Base-by-base conservation (phyloP, 2,797 vertebrate species). In the Falco naumanni region DNA sequence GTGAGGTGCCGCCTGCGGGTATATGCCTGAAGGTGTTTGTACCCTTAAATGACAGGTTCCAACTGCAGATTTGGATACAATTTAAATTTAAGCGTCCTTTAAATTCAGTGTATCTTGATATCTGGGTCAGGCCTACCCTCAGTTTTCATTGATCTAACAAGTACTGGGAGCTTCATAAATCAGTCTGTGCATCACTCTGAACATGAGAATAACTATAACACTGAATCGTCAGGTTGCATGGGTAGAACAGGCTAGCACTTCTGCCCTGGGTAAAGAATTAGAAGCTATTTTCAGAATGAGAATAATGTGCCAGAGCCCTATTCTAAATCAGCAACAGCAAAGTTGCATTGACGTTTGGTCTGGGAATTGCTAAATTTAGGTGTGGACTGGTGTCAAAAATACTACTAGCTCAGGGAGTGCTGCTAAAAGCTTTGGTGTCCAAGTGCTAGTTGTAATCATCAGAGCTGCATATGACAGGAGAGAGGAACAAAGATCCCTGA, bases 311-410 rank as follows among this genome's bases (percentile, higher is more conserved):
- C 93, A 92, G 88, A 69, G 60, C 85, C 54, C 69, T 85, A 66
- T 92, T 93, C 71, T 92, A 93, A 95, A 93, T 93, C 91, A 91
- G 87, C 81, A 85, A 45, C 50, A 87, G 43, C 57, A 74, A 95
- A 90, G 71, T 34, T 97, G 83, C n/a, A 33, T 75, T 86, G 70
- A 69, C 34, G 15, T 82, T 91, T 80, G 83, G 54, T 82, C 80
- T 96, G 81, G 95, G 78, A 97, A 95, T 97, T 95, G 72, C 91
- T 96, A 93, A 94, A 91, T 91, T 92, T 96, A 96, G 81, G 26
- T 57, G 64, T 84, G 77, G 64, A 78, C 51, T 77, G 51, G n/a
- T 92, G 54, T 93, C 51, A 93, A 85, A 97, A 95, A 91, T 83
- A 71, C 37, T 76, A 19, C 28, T 72, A 81, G 86, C 76, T 82